Conservation (phyloP, 2,888 invertebrate genomes). For the Crossocerus cetratus region DNA sequence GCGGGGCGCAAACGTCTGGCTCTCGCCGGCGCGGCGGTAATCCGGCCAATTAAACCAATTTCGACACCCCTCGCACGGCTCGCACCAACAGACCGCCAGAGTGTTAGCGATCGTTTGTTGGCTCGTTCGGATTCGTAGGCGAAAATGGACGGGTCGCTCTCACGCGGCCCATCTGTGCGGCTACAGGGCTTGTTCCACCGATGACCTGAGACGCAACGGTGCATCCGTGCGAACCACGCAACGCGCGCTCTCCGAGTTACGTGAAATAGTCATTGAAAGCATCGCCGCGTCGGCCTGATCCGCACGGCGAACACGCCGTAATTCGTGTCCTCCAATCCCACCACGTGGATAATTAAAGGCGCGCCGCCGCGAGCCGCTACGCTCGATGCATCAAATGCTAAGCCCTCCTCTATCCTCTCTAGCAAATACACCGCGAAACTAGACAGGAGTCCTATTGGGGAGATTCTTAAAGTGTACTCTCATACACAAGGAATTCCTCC, state of each 20-base stretch:
- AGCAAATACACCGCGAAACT: too few species aligned
- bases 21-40: conserved; percentile 51
- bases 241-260: conserved; percentile 27
- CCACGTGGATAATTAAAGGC: conserved; percentile 34
- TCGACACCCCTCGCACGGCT: conserved; percentile 46
- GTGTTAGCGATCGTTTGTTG: neutral
- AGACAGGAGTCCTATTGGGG: too few species aligned
- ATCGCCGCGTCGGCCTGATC: conserved; percentile 14
- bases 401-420: too few species aligned
- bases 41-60: conserved; percentile 65
- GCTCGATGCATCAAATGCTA: too few species aligned
- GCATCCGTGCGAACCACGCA: conserved; percentile 28
- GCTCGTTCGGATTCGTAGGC: conserved; percentile 6
- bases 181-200: neutral
- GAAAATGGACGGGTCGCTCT: too few species aligned
- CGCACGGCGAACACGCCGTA: conserved; percentile 25
- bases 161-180: neutral
- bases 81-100: neutral
- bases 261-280: conserved; percentile 39
- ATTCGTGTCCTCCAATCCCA: conserved; percentile 28
- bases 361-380: conserved; percentile 2
- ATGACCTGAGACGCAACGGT: conserved; percentile 4
- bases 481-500: too few species aligned
- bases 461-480: too few species aligned
- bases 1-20: conserved; percentile 17